Evolutionary conservation across 2,797 vertebrate genomes (phyloP), one percentile per base, ranked within the genome.

Genomic region (Lates japonicus): DNA sequence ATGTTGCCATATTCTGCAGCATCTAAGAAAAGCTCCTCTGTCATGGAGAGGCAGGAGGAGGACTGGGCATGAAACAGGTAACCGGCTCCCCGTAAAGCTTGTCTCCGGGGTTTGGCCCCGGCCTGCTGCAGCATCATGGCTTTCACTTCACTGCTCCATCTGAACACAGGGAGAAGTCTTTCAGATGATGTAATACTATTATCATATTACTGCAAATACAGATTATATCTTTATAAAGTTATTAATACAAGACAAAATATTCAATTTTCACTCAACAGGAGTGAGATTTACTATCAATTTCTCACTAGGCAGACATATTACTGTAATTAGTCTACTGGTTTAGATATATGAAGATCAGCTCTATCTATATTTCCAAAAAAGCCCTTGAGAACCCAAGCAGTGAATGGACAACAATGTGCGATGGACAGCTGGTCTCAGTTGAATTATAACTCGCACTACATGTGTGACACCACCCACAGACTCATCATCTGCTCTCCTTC

Each of bases 1-100:
- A 97, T 96, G 70, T 99, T 98, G 14, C 98, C 98, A 17, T 98
- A 97, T 70, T 98, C 97, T 0, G 97, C 98, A 1, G 97, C 97
- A 42, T 97, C 97, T 74, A 99, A 83, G 87, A 99, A 99, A 5
- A 94, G 92, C 52, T 99, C 97, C 88, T 99, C 98, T 9, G 96
- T 95, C 11, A 94, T 35, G 33, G 97, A 96, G 0, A 97, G 94
- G 81, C 93, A 97, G 12, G 95, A 96, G 22, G 95, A 95, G 29
- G 90, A 80, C 1, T 78, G 95, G 63, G 96, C 94, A 64, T 92
- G 96, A 82, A 97, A 97, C 95, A 98, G 96, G 82, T 97, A 97
- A 0, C 96, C 95, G 0, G 97, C 95, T n/a, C 96, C 96, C 1
- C 96, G 94, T 42, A 95, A 90, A 39, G 96, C 95, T 88, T 96